Evolutionary conservation across 1,140 invertebrate genomes (phyloP).

Genomic region (Eciton burchellii): DNA sequence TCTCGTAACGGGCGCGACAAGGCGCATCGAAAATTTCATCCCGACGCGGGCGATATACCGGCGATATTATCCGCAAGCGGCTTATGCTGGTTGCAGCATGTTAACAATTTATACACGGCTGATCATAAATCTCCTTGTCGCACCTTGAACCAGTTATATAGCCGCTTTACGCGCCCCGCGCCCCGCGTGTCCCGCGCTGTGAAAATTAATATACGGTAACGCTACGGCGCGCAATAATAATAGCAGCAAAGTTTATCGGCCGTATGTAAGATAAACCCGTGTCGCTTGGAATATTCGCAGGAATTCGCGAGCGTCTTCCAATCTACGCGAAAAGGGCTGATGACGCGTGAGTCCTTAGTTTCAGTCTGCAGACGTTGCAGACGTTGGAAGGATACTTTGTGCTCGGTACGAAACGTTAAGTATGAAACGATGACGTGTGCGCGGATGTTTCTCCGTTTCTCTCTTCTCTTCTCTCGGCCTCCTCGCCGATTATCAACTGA

Average conservation of each 20-base stretch:
- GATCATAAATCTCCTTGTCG: constrained; percentile 62
- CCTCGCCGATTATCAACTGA: no score
- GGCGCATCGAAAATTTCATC: constrained; percentile 50
- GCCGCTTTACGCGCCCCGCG: constrained; percentile 43
- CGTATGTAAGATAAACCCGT: constrained; percentile 41
- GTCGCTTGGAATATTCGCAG: constrained; percentile 52
- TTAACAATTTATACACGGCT: constrained; percentile 60
- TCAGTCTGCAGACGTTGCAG: no score
- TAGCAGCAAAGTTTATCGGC: constrained; percentile 58
- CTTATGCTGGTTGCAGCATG: constrained; percentile 57
- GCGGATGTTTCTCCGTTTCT: no score
- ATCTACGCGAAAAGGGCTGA: neutral
- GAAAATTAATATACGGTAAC: constrained; percentile 61
- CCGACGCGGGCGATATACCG: constrained; percentile 20
- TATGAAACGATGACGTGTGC: no score
- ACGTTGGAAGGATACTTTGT: no score
- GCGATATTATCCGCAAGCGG: constrained; percentile 51
- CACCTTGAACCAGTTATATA: constrained; percentile 62
- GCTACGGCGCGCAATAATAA: constrained; percentile 49
- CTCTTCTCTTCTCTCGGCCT: no score
- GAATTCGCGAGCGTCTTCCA: constrained; percentile 28
- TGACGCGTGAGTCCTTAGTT: no score
- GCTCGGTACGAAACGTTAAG: no score
- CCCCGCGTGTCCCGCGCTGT: constrained; percentile 38
- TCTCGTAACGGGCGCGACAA: constrained; percentile 23